Percentiles rank a stretch among this genome's conserved stretches.
phyloP scores from a whole-genome alignment of 2,797 vertebrate species.

The Coregonus sp. region DNA sequence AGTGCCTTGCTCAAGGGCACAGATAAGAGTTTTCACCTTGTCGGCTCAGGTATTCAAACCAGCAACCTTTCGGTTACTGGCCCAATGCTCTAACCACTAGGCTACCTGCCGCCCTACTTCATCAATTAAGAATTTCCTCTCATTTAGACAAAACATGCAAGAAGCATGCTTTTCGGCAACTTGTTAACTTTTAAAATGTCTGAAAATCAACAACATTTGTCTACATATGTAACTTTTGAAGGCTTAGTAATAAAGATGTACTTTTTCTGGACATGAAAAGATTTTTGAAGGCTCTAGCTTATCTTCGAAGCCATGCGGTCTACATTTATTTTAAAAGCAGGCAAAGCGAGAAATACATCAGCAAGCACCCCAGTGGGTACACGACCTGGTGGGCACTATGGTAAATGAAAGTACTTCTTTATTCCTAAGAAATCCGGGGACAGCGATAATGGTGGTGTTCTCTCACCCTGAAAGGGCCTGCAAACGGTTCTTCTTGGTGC shows the following conservation, averaged over 20 bases:
- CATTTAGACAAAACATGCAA: not conserved
- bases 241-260: not conserved
- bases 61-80: no score
- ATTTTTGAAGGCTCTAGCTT: not conserved
- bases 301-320: not conserved
- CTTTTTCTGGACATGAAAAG: not conserved
- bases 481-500: not conserved
- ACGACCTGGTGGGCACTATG: not conserved
- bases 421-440: not conserved
- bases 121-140: not conserved
- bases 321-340: not conserved
- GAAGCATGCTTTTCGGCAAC: not conserved
- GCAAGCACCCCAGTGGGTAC: not conserved
- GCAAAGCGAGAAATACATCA: not conserved
- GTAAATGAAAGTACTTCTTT: not conserved
- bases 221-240: not conserved
- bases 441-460: not conserved
- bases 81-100: no score
- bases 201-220: not conserved
- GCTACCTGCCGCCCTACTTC: no score
- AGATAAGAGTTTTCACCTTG: no score
- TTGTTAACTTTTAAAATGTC: not conserved
- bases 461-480: not conserved
- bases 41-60: no score
- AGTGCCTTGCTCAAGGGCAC: no score